Percentiles rank a stretch among this genome's conserved stretches.
phyloP scores from a whole-genome alignment of 2,797 vertebrate genomes.

The Pyrocephalus nanus region DNA sequence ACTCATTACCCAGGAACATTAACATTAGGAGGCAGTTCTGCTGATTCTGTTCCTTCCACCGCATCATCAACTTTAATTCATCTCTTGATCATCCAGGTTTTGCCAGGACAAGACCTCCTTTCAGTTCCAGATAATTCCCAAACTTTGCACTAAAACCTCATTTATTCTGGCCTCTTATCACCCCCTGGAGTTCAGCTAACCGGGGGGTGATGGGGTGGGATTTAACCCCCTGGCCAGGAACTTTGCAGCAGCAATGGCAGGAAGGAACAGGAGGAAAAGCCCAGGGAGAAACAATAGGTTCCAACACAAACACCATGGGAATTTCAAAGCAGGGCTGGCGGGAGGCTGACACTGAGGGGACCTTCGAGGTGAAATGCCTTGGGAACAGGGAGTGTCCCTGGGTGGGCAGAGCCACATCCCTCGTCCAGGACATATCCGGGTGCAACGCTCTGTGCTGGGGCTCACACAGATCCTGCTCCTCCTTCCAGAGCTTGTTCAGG shows the following conservation, averaged over 20 bases:
- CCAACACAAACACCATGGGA: background rate
- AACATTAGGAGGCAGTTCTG: background rate
- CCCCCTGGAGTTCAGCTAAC: background rate
- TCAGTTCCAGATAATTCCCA: background rate
- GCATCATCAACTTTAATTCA: constrained; percentile 20
- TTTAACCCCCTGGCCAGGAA: background rate
- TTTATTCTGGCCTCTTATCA: background rate
- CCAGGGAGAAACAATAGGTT: constrained; percentile 50
- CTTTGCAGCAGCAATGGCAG: constrained; percentile 8
- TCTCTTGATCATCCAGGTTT: background rate
- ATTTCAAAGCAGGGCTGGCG: background rate
- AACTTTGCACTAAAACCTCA: background rate
- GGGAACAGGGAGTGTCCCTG: background rate
- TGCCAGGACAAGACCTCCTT: background rate
- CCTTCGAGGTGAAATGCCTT: background rate
- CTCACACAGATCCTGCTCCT: accelerated
- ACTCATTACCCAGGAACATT: background rate
- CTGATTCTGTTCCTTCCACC: constrained; percentile 5
- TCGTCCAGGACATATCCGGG: accelerated
- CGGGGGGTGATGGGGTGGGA: background rate
- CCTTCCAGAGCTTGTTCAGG: accelerated
- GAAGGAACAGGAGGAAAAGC: constrained; percentile 62
- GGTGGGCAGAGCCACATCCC: accelerated
- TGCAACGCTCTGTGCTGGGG: accelerated
- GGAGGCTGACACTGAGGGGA: background rate